A percentile compares a stretch with the other conserved stretches of the same genome.
Conservation (phyloP, 2,113 vertebrate species). For the Platysternon megacephalum region DNA sequence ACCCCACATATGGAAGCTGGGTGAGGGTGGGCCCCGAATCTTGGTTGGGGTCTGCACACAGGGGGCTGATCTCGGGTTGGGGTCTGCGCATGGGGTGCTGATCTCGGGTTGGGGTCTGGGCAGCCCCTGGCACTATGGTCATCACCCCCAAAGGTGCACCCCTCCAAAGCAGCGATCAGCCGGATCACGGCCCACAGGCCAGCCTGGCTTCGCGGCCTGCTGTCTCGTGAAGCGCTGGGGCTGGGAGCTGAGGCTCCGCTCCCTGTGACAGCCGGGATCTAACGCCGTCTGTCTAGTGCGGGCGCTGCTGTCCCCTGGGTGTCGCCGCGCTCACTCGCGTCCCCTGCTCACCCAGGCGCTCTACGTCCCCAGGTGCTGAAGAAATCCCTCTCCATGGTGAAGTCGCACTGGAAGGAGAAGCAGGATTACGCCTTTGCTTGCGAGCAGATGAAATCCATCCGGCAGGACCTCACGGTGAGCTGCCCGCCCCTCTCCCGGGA, state of each 20-base stretch:
- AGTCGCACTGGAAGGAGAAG: slow-evolving; percentile 89
- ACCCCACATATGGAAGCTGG: not conserved
- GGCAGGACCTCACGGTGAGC: slow-evolving; percentile 92
- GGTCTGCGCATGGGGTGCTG: not conserved
- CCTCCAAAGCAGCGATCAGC: not conserved
- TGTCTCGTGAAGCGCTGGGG: not conserved
- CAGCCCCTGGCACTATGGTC: not conserved
- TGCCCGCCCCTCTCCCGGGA: rapidly evolving
- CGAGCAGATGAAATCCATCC: slow-evolving; percentile 94
- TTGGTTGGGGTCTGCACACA: not conserved
- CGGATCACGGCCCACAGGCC: not conserved
- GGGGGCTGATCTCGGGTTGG: not conserved
- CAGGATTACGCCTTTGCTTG: slow-evolving; percentile 92
- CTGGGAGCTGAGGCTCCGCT: not conserved
- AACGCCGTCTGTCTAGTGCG: not conserved
- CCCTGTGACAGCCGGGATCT: not conserved
- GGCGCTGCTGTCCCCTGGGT: not conserved
- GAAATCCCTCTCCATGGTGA: slow-evolving; percentile 87
- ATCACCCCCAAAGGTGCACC: not conserved
- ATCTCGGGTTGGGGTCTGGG: not conserved
- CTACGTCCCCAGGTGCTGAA: slow-evolving; percentile 82
- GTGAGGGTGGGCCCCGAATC: not conserved
- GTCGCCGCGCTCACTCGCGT: rapidly evolving
- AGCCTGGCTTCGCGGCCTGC: not conserved
- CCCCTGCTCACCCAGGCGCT: not conserved